Conservation (phyloP, 1,140 invertebrate species). For the Anastrepha obliqua region DNA sequence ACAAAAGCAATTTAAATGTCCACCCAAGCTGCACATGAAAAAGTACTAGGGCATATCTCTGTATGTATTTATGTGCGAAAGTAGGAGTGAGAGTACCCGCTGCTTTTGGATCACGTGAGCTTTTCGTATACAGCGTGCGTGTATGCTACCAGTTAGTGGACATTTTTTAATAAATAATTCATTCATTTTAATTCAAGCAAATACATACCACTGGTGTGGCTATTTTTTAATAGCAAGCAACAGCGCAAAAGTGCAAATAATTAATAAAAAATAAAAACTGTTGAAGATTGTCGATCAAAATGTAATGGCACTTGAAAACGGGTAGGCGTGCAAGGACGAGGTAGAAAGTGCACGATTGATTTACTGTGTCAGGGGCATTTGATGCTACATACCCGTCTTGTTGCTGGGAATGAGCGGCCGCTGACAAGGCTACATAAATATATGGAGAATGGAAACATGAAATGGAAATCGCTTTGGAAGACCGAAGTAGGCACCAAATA, state of each 20-base stretch:
- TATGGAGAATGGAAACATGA: neutral
- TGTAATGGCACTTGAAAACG: neutral
- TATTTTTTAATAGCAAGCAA: neutral
- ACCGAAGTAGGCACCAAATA: too few species aligned
- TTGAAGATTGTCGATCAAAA: neutral
- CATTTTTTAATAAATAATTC: slow-evolving; percentile 39
- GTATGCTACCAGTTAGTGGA: neutral
- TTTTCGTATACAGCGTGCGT: neutral
- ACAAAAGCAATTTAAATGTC: neutral
- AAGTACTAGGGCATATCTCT: neutral
- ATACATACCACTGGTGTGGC: neutral
- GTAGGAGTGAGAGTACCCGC: neutral
- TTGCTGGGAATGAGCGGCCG: slow-evolving; percentile 17
- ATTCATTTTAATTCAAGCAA: neutral
- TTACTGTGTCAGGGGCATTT: slow-evolving; percentile 46
- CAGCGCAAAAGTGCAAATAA: neutral
- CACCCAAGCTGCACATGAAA: neutral
- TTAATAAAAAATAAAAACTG: neutral
- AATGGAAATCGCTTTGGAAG: too few species aligned
- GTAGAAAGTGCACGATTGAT: neutral
- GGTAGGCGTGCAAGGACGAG: neutral
- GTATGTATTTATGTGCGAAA: neutral
- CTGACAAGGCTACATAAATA: neutral
- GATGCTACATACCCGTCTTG: neutral
- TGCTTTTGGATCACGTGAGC: neutral